phyloP scores from a whole-genome alignment of 2,113 vertebrate species.

The Nerophis lumbriciformis region DNA sequence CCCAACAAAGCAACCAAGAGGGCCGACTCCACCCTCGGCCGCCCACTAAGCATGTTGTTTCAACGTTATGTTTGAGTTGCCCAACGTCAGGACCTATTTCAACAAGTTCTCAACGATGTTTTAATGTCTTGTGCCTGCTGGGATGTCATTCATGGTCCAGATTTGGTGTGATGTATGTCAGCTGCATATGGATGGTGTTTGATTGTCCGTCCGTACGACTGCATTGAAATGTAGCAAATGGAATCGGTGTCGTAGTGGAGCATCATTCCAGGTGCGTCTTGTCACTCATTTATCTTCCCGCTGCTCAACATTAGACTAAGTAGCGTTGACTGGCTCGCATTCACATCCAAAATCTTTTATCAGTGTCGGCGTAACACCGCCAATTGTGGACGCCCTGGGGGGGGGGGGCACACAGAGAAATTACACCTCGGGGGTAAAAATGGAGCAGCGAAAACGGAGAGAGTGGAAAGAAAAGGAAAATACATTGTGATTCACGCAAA shows the following conservation, averaged over 20 bases:
- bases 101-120: too few relatives aligned
- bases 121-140: too few relatives aligned
- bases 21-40: too few relatives aligned
- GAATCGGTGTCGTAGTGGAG: slow-evolving; percentile 4
- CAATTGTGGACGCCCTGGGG: slow-evolving; percentile 67
- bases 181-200: too few relatives aligned
- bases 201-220: too few relatives aligned
- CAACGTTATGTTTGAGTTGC: too few relatives aligned
- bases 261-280: slow-evolving; percentile 32
- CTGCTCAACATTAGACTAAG: slow-evolving; percentile 54
- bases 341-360: slow-evolving; percentile 66
- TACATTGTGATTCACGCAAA: slow-evolving; percentile 74
- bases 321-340: slow-evolving; percentile 52
- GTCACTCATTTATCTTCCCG: slow-evolving; percentile 38
- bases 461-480: slow-evolving; percentile 54
- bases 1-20: too few relatives aligned
- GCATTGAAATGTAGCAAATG: neutral
- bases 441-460: slow-evolving; percentile 41
- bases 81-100: too few relatives aligned
- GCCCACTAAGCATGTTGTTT: too few relatives aligned
- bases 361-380: slow-evolving; percentile 72
- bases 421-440: slow-evolving; percentile 56
- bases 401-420: slow-evolving; percentile 73
- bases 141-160: too few relatives aligned
- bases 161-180: too few relatives aligned